phyloP scores from a whole-genome alignment of 1,140 invertebrate genomes.

The Pachyrhynchus sulphureomaculatus region DNA sequence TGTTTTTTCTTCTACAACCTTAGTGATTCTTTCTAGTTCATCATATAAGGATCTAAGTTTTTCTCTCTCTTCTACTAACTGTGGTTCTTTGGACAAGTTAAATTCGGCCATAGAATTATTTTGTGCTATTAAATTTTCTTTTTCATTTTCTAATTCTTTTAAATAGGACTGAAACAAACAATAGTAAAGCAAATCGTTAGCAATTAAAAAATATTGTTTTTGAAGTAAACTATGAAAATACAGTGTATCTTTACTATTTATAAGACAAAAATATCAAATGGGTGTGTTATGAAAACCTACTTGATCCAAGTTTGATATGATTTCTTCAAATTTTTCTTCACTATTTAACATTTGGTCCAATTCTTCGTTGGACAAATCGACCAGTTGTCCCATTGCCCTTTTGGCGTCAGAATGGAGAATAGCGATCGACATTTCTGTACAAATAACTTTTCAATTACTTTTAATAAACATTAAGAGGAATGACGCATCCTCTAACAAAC shows the following conservation, averaged over 20 bases:
- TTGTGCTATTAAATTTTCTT: constrained; percentile 79
- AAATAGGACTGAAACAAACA: constrained; percentile 59
- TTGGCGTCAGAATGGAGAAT: constrained; percentile 41
- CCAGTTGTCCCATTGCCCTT: constrained; percentile 26
- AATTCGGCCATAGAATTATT: constrained; percentile 85
- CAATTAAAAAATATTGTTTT: too few relatives aligned
- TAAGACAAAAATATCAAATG: too few relatives aligned
- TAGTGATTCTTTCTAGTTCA: constrained; percentile 66
- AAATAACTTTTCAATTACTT: background rate
- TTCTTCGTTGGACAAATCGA: constrained; percentile 65
- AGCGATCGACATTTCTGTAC: constrained; percentile 39
- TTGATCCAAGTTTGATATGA: constrained; percentile 77
- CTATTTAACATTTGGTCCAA: constrained; percentile 81
- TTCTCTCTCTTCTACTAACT: constrained; percentile 71
- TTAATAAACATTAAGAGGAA: background rate
- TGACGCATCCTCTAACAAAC: too few relatives aligned
- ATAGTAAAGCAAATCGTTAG: background rate
- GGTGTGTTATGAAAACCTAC: too few relatives aligned
- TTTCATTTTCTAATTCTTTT: constrained; percentile 76
- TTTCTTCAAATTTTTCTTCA: constrained; percentile 77
- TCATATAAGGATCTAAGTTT: constrained; percentile 68
- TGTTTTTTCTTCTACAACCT: constrained; percentile 67
- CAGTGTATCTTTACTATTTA: too few relatives aligned
- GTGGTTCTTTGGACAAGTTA: constrained; percentile 81
- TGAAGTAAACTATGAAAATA: too few relatives aligned